Percentiles rank a stretch among this genome's conserved stretches.
Conservation (phyloP, 2,888 invertebrate genomes). For the Thera britannica region DNA sequence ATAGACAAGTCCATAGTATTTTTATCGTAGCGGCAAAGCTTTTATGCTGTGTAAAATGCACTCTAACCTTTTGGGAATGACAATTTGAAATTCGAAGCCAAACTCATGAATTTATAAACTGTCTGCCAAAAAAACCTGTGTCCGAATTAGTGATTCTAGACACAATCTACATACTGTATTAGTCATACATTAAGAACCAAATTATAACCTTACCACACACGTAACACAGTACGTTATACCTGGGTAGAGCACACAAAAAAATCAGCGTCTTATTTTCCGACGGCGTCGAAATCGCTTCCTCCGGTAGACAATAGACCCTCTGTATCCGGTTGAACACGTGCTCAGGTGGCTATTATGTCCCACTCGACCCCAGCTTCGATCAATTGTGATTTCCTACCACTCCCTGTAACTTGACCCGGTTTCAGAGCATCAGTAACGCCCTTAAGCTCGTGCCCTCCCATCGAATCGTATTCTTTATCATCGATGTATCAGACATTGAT, state of each 20-base stretch:
- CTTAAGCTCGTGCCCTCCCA: conserved; percentile 78
- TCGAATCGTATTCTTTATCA: conserved; percentile 58
- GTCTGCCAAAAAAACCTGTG: neutral
- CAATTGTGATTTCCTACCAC: conserved; percentile 65
- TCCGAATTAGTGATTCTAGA: conserved; percentile 16
- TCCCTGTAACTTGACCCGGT: conserved; percentile 81
- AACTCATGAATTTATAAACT: neutral
- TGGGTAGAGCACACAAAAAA: conserved; percentile 57
- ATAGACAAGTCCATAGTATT: conserved; percentile 28
- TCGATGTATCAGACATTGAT: conserved; percentile 56
- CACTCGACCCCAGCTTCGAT: conserved; percentile 57
- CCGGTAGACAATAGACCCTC: conserved; percentile 76
- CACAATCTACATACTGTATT: conserved; percentile 23
- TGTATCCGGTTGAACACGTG: conserved; percentile 83
- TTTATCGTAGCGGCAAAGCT: conserved; percentile 11
- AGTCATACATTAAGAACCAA: conserved; percentile 24
- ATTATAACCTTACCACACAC: conserved; percentile 47
- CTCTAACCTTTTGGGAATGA: neutral
- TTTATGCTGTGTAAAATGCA: conserved; percentile 11
- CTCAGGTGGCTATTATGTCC: conserved; percentile 82
- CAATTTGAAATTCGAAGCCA: neutral
- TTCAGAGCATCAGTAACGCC: conserved; percentile 58
- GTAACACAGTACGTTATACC: conserved; percentile 49
- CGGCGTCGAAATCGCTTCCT: conserved; percentile 80
- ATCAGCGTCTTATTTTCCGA: conserved; percentile 75